Evolutionary conservation across 2,113 vertebrate genomes (phyloP).

Genomic region (Malurus alboscapulatus): DNA sequence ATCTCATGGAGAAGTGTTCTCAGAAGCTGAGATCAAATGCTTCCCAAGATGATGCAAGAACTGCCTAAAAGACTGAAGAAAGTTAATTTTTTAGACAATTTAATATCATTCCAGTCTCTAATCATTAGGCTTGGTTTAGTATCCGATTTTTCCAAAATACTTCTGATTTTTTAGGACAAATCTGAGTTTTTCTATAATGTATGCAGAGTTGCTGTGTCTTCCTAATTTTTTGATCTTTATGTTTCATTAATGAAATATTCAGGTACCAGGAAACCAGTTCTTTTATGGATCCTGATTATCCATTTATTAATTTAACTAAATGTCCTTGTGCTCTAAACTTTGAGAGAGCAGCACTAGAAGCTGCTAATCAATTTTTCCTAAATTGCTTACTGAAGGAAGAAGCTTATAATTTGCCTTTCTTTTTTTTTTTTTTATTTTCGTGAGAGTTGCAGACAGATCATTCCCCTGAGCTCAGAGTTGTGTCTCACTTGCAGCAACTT

Average conservation of each 20-base stretch:
- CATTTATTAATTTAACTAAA: neutral
- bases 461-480: neutral
- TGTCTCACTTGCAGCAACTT: neutral
- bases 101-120: neutral
- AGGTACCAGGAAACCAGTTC: neutral
- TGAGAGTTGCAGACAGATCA: neutral
- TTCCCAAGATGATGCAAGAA: neutral
- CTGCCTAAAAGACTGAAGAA: neutral
- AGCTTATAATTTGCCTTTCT: neutral
- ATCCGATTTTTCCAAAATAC: neutral
- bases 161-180: neutral
- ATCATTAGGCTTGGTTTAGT: neutral
- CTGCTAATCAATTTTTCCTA: neutral
- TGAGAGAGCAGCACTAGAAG: neutral
- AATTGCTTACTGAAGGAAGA: neutral
- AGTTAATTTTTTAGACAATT: neutral
- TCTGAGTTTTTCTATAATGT: neutral
- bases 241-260: neutral
- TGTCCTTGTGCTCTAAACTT: neutral
- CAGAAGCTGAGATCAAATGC: neutral
- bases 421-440: neutral
- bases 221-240: neutral
- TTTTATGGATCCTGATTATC: neutral
- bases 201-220: neutral
- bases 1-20: neutral